A percentile compares a stretch with the other conserved stretches of the same genome.
phyloP scores from a whole-genome alignment of 2,888 invertebrate species.

The Rhopalosiphum nymphaeae region DNA sequence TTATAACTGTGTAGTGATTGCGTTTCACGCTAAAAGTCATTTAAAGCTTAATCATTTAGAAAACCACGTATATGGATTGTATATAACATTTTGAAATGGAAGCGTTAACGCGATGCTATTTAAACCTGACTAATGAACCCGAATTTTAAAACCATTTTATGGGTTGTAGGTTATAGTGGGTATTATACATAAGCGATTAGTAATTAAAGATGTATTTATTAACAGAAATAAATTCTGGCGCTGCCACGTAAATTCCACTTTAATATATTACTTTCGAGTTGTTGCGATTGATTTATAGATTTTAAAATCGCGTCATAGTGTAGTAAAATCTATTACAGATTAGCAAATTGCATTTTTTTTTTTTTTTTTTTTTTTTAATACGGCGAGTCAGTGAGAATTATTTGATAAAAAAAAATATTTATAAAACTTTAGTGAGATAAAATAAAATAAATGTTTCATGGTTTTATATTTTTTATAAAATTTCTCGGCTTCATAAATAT shows the following conservation, averaged over 20 bases:
- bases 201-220: background rate
- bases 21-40: background rate
- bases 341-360: background rate
- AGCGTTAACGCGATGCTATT: background rate
- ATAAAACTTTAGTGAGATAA: background rate
- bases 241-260: background rate
- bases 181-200: background rate
- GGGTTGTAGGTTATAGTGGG: background rate
- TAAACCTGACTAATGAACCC: slow-evolving; percentile 1
- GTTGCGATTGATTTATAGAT: background rate
- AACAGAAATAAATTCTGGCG: slow-evolving; percentile 1
- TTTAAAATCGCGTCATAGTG: background rate
- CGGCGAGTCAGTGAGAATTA: background rate
- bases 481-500: slow-evolving; percentile 31
- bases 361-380: background rate
- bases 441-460: background rate
- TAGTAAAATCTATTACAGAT: background rate
- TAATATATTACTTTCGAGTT: background rate
- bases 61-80: background rate
- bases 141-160: slow-evolving; percentile 22
- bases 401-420: background rate
- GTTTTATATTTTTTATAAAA: slow-evolving; percentile 1
- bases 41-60: background rate
- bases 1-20: background rate
- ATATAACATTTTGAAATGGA: background rate